Percentiles rank a stretch among this genome's conserved stretches.
Evolutionary conservation across 2,888 invertebrate species (phyloP).

Genomic region (Lypha dubia): DNA sequence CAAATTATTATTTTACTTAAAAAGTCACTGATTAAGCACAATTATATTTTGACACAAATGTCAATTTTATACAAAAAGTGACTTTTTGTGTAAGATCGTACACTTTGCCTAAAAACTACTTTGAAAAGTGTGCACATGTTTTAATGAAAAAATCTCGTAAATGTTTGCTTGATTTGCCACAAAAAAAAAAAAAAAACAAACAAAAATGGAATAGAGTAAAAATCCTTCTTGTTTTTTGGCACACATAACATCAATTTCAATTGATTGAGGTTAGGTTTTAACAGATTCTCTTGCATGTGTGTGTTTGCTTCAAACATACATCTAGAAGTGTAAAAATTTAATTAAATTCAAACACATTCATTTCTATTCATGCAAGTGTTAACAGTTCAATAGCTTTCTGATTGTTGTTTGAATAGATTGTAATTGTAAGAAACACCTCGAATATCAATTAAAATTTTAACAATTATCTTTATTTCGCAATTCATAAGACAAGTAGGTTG

Average conservation of each 20-base stretch:
- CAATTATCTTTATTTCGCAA: neutral
- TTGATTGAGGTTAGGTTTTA: neutral
- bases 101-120: neutral
- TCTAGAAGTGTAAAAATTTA: constrained; percentile 41
- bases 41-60: neutral
- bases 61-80: neutral
- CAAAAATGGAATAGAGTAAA: neutral
- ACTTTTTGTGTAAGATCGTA: neutral
- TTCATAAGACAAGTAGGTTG: neutral
- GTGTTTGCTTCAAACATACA: neutral
- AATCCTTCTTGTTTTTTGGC: neutral
- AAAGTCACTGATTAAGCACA: too few species aligned
- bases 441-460: constrained; percentile 31
- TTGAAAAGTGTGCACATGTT: neutral
- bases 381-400: constrained; percentile 42
- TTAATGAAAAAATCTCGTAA: constrained; percentile 38
- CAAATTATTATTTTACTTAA: too few species aligned
- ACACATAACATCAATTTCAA: constrained; percentile 29
- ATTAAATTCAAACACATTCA: constrained; percentile 56
- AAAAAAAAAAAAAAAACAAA: too few species aligned
- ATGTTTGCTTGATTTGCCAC: constrained; percentile 18
- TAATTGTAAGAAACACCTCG: constrained; percentile 5
- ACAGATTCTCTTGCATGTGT: neutral
- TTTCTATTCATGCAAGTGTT: constrained; percentile 14
- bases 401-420: constrained; percentile 40